Conservation (phyloP, 1,140 invertebrate genomes). For the Teleogryllus occipitalis region DNA sequence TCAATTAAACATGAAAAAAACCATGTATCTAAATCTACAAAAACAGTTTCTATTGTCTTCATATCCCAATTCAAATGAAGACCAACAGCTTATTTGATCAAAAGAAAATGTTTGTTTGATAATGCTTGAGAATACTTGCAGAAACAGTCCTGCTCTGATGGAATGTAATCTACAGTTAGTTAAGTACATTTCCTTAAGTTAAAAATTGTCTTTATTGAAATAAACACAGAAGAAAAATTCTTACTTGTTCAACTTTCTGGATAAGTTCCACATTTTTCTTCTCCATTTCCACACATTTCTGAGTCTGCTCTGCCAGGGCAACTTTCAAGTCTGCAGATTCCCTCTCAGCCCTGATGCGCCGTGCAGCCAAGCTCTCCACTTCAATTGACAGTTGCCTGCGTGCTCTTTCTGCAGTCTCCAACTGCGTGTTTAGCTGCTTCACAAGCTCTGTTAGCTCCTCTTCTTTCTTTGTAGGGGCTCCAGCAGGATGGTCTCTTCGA, state of each 20-base stretch:
- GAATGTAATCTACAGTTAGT: too few species aligned
- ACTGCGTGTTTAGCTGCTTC: slow-evolving; percentile 17
- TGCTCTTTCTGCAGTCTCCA: slow-evolving; percentile 22
- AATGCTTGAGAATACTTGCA: too few species aligned
- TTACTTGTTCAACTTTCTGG: neutral
- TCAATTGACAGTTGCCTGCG: slow-evolving; percentile 21
- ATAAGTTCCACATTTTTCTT: neutral
- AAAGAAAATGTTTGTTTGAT: too few species aligned
- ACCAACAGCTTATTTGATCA: too few species aligned
- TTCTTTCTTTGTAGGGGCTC: slow-evolving; percentile 21
- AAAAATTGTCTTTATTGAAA: neutral
- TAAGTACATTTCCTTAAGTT: too few species aligned
- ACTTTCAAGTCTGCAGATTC: slow-evolving; percentile 10
- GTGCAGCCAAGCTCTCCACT: slow-evolving; percentile 19
- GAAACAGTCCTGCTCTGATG: too few species aligned
- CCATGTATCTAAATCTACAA: too few species aligned
- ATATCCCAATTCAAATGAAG: too few species aligned
- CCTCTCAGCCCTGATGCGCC: slow-evolving; percentile 15
- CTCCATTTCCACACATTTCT: neutral
- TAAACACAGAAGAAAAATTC: neutral
- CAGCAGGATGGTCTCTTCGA: neutral
- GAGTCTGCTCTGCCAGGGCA: neutral
- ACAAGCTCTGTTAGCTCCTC: slow-evolving; percentile 17
- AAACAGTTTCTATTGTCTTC: too few species aligned
- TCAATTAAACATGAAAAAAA: too few species aligned